These are phyloP conservation scores for Bombylius discolor DNA, from an alignment of 2,888 invertebrate genomes.

Conservation along the genomic window DNA sequence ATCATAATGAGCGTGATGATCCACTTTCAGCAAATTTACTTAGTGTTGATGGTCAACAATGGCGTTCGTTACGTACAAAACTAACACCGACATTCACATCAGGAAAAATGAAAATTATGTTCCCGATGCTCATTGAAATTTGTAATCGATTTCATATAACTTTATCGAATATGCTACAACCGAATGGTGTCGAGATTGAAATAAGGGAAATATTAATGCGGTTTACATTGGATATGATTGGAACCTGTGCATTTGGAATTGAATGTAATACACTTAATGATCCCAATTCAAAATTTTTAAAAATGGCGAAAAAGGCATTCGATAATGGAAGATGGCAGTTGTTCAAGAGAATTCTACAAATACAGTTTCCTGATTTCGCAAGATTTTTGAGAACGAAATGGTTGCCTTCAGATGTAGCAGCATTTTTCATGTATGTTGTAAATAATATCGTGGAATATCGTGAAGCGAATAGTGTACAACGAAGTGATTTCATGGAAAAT, in stretches of 20 bases:
- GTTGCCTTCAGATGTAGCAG: constrained; percentile 17
- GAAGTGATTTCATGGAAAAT: constrained; percentile 25
- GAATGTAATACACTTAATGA: constrained; percentile 35
- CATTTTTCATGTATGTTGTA: constrained; percentile 32
- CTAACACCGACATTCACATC: constrained; percentile 39
- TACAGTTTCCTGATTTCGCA: constrained; percentile 5
- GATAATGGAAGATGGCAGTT: constrained; percentile 5
- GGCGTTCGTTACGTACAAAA: constrained; percentile 36
- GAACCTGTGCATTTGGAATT: constrained; percentile 37
- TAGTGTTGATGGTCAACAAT: constrained; percentile 25
- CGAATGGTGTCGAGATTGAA: constrained; percentile 19
- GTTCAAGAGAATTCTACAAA: constrained; percentile 6
- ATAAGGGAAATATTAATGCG: constrained; percentile 33
- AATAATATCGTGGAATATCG: constrained; percentile 20
- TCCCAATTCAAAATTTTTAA: constrained; percentile 29
- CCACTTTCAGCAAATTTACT: constrained; percentile 22
- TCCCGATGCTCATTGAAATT: constrained; percentile 25
- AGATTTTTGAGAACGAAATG: background rate
- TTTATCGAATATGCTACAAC: constrained; percentile 11
- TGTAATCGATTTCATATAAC: constrained; percentile 15
- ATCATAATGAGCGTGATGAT: constrained; percentile 19
- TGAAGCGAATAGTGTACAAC: constrained; percentile 18
- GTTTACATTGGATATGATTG: constrained; percentile 40
- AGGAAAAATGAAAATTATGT: constrained; percentile 39
- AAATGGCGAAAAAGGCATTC: constrained; percentile 18